These are phyloP conservation scores for Caenorhabditis auriculariae DNA, from an alignment of 2,888 invertebrate species.

Conservation along the genomic window DNA sequence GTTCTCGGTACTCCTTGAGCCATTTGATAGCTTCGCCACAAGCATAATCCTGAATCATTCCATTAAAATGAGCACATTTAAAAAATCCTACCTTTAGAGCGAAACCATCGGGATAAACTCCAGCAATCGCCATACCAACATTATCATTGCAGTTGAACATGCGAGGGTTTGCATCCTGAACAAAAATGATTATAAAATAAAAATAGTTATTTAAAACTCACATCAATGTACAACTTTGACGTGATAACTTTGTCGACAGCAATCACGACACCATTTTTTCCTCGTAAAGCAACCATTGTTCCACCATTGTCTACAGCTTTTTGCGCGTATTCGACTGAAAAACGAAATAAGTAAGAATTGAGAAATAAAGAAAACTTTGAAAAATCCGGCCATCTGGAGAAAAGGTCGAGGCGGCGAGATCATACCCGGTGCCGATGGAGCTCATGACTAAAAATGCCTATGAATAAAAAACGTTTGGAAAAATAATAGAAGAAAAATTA, in stretches of 20 bases:
- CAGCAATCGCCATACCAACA: slow-evolving; percentile 75
- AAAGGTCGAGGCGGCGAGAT: slow-evolving; percentile 99
- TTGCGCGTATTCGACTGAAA: slow-evolving; percentile 85
- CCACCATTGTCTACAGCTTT: slow-evolving; percentile 97
- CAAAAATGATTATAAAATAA: not conserved
- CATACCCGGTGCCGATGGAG: slow-evolving; percentile 95
- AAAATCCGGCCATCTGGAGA: slow-evolving; percentile 98
- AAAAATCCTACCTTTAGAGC: slow-evolving; percentile 30
- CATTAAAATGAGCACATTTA: not conserved
- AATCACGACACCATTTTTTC: slow-evolving; percentile 93
- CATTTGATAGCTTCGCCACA: slow-evolving; percentile 91
- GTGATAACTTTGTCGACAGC: slow-evolving; percentile 86
- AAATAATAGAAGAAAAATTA: not conserved
- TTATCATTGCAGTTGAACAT: slow-evolving; percentile 80
- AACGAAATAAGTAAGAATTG: not conserved
- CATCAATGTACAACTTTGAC: slow-evolving; percentile 55
- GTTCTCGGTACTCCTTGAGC: slow-evolving; percentile 82
- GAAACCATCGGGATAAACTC: slow-evolving; percentile 61
- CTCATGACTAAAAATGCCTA: slow-evolving; percentile 72
- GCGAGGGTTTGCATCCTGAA: slow-evolving; percentile 59
- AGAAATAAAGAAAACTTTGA: slow-evolving; percentile 71
- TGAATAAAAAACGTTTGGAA: not conserved
- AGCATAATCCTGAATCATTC: slow-evolving; percentile 68
- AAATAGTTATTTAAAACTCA: slow-evolving; percentile 67
- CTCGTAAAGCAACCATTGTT: slow-evolving; percentile 88